A percentile compares a stretch with the other conserved stretches of the same genome.
These are phyloP conservation scores for Acleris holmiana DNA, from an alignment of 2,888 invertebrate species.

Conservation along the genomic window DNA sequence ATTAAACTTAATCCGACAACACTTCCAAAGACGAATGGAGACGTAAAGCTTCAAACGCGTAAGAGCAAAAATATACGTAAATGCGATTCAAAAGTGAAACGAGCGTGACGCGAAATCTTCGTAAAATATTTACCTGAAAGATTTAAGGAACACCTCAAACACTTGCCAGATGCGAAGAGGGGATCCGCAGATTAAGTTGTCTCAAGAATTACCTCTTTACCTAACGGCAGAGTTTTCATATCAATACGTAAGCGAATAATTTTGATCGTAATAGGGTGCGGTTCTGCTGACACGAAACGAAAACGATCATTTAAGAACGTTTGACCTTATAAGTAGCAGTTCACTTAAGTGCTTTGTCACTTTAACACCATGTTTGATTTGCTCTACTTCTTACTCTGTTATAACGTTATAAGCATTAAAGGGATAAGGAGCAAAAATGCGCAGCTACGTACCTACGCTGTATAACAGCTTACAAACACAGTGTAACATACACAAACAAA, in stretches of 20 bases:
- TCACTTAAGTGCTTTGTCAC: no score
- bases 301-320: no score
- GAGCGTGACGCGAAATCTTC: constrained; percentile 4
- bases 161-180: constrained; percentile 18
- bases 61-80: not conserved
- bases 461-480: no score
- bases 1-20: not conserved
- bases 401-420: no score
- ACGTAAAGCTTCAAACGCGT: constrained; percentile 3
- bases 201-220: constrained; percentile 3
- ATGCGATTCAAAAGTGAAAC: not conserved
- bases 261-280: not conserved
- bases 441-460: no score
- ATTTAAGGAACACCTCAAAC: constrained; percentile 16
- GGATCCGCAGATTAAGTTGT: not conserved
- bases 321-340: no score
- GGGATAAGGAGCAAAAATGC: no score
- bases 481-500: no score
- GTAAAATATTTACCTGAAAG: constrained; percentile 26
- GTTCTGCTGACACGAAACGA: no score
- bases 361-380: no score
- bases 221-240: not conserved
- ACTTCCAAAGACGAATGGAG: constrained; percentile 1
- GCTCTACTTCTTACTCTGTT: no score
- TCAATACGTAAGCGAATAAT: not conserved